Conservation (phyloP, 1,140 invertebrate genomes). For the Delia radicum region DNA sequence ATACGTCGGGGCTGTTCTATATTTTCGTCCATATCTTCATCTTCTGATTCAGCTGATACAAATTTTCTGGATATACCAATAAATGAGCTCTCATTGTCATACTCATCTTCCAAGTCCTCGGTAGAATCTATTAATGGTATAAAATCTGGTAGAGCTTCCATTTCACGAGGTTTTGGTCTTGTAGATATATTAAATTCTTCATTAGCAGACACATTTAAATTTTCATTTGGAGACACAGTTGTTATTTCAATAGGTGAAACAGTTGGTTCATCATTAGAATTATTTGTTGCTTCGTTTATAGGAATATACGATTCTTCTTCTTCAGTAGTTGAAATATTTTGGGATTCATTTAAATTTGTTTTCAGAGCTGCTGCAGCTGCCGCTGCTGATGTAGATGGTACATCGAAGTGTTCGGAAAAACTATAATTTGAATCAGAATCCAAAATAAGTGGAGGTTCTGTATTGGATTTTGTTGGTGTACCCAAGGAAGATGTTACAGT, state of each 20-base stretch:
- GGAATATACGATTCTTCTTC: no score
- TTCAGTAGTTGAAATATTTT: neutral
- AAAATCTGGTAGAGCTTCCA: conserved; percentile 41
- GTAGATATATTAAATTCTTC: neutral
- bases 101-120: neutral
- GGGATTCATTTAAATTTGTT: neutral
- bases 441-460: neutral
- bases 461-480: neutral
- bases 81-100: neutral
- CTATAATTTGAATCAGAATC: conserved; percentile 54
- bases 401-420: conserved; percentile 51
- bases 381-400: conserved; percentile 32
- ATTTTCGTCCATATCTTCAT: conserved; percentile 6
- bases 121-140: conserved; percentile 36
- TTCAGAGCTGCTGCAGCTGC: neutral
- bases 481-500: neutral
- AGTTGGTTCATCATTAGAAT: no score
- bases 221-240: no score
- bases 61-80: conserved; percentile 25
- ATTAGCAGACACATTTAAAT: neutral
- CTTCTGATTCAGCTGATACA: conserved; percentile 19
- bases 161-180: conserved; percentile 13
- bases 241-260: no score
- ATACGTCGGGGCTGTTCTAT: neutral
- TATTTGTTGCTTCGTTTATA: no score